A percentile compares a stretch with the other conserved stretches of the same genome.
These are phyloP conservation scores for Luffia ferchaultella DNA, from an alignment of 2,888 invertebrate genomes.

Conservation along the genomic window DNA sequence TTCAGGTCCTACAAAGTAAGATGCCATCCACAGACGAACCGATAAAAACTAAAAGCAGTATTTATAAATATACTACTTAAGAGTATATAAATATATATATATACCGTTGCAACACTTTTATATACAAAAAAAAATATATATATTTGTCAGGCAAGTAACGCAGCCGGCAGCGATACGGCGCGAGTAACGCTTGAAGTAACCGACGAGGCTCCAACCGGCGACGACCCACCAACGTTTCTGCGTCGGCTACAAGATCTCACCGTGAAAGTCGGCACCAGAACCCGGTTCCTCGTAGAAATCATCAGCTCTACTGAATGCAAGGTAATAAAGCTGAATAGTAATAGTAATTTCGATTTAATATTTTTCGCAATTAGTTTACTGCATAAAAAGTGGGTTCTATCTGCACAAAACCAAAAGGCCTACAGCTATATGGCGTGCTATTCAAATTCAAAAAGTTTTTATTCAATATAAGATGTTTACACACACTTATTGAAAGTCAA, in stretches of 20 bases:
- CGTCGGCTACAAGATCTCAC: slow-evolving; percentile 85
- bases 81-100: neutral
- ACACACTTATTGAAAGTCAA: too few species aligned
- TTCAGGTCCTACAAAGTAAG: too few species aligned
- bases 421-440: neutral
- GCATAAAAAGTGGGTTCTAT: too few species aligned
- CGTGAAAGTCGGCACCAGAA: slow-evolving; percentile 89
- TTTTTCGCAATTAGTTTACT: too few species aligned
- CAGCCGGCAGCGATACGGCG: slow-evolving; percentile 67
- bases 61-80: too few species aligned
- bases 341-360: too few species aligned
- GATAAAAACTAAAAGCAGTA: too few species aligned
- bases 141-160: slow-evolving; percentile 53
- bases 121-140: neutral
- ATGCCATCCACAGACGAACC: too few species aligned
- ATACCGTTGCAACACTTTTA: slow-evolving; percentile 21
- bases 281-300: slow-evolving; percentile 85
- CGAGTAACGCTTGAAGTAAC: slow-evolving; percentile 48
- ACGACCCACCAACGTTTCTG: slow-evolving; percentile 83
- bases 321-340: slow-evolving; percentile 62
- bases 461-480: too few species aligned
- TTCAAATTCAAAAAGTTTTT: neutral
- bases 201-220: slow-evolving; percentile 69
- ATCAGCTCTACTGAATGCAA: slow-evolving; percentile 80
- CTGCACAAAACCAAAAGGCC: too few species aligned